These are phyloP conservation scores for Chauna torquata DNA, from an alignment of 2,113 vertebrate species.

Conservation along the genomic window DNA sequence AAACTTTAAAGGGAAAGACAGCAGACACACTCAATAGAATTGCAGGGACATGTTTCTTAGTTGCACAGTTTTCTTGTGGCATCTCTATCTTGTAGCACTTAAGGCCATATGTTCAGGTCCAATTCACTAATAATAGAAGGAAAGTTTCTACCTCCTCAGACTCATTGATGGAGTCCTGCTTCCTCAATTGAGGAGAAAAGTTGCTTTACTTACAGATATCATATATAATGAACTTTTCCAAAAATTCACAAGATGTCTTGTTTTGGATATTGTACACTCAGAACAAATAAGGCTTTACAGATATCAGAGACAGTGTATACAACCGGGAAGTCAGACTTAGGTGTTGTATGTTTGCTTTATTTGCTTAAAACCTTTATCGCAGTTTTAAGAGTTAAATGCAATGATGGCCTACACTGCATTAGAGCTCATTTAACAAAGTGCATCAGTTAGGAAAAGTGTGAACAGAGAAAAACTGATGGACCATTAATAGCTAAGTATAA, in stretches of 20 bases:
- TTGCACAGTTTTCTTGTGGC: background rate
- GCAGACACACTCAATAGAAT: background rate
- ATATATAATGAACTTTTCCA: background rate
- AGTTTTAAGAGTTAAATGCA: background rate
- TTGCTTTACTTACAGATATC: background rate
- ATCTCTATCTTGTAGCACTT: background rate
- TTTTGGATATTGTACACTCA: background rate
- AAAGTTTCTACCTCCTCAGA: background rate
- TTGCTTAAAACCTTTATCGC: background rate
- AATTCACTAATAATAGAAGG: background rate
- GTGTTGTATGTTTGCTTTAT: background rate
- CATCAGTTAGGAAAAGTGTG: background rate
- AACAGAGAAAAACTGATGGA: background rate
- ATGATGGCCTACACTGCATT: background rate
- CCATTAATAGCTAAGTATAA: background rate
- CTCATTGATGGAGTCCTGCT: too few relatives aligned
- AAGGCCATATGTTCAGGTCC: background rate
- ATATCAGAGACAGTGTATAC: rapidly evolving
- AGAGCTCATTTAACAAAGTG: background rate
- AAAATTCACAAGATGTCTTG: background rate
- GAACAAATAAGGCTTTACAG: background rate
- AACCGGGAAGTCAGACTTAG: background rate
- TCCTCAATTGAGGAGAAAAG: too few relatives aligned
- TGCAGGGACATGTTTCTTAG: background rate
- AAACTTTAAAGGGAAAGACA: background rate